Conservation (phyloP, 2,113 vertebrate genomes). For the Protobothrops flavoviridis region DNA sequence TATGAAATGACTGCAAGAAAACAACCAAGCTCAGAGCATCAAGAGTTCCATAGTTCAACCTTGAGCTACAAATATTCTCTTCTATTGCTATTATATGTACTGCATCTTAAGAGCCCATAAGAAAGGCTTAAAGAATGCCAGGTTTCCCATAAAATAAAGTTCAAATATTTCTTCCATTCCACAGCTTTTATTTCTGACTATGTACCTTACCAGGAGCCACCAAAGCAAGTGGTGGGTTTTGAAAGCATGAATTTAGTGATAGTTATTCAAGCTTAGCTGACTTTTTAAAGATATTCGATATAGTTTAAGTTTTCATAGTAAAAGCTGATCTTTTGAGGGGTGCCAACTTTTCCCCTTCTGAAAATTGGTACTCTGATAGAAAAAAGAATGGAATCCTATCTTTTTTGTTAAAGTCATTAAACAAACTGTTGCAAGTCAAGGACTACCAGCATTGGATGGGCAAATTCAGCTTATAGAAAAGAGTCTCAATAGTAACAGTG, state of each 20-base stretch:
- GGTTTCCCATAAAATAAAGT: slow-evolving; percentile 51
- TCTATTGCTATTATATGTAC: neutral
- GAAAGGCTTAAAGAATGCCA: slow-evolving; percentile 50
- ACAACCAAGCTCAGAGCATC: neutral
- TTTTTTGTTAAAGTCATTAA: neutral
- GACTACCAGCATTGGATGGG: neutral
- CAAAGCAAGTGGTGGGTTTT: neutral
- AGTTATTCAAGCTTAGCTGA: neutral
- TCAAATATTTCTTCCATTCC: slow-evolving; percentile 56
- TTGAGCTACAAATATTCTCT: neutral
- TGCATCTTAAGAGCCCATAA: slow-evolving; percentile 40
- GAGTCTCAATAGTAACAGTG: neutral
- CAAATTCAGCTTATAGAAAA: neutral
- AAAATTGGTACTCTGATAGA: neutral
- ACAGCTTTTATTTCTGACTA: slow-evolving; percentile 10
- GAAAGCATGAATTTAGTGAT: neutral
- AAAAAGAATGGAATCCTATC: neutral
- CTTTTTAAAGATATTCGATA: neutral
- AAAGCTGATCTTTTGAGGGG: neutral
- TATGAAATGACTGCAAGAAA: neutral
- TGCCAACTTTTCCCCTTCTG: too few relatives aligned
- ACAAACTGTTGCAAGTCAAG: neutral
- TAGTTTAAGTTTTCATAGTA: neutral
- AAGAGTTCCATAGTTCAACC: neutral
- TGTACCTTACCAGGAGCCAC: slow-evolving; percentile 5